Percentiles rank a stretch among this genome's conserved stretches.
These are phyloP conservation scores for Matsumyia berberina DNA, from an alignment of 2,888 invertebrate species.

Conservation along the genomic window DNA sequence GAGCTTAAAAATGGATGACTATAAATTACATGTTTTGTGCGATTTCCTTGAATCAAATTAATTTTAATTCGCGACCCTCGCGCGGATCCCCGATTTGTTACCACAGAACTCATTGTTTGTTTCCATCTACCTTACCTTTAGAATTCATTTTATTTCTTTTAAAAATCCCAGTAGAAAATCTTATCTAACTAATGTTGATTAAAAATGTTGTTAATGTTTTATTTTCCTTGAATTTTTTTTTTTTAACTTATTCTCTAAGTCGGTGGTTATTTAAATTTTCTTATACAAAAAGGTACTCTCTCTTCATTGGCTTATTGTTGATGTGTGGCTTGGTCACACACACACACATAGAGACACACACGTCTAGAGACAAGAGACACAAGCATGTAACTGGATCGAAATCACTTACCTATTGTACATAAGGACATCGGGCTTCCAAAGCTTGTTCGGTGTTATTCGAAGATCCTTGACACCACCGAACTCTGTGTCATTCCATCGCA, in stretches of 20 bases:
- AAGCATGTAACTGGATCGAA: conserved; percentile 37
- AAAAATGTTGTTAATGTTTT: conserved; percentile 36
- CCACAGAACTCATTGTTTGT: conserved; percentile 52
- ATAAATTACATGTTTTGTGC: no score
- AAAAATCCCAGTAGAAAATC: conserved; percentile 44
- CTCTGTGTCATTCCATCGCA: conserved; percentile 97
- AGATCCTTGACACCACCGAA: conserved; percentile 97
- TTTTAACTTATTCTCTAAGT: conserved; percentile 10
- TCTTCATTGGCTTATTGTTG: conserved; percentile 73
- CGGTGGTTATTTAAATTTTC: conserved; percentile 10
- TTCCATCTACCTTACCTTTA: conserved; percentile 68
- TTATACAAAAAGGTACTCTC: conserved; percentile 12
- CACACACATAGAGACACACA: conserved; percentile 24
- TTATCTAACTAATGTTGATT: conserved; percentile 56
- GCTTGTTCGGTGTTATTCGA: conserved; percentile 96
- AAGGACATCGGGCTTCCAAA: conserved; percentile 99
- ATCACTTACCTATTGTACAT: conserved; percentile 98
- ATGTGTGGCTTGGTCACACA: conserved; percentile 51
- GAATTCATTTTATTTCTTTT: conserved; percentile 19
- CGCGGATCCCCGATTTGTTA: conserved; percentile 26
- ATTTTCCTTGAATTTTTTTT: conserved; percentile 14
- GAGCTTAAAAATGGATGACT: no score
- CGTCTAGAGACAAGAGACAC: conserved; percentile 41
- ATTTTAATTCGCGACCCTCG: neutral
- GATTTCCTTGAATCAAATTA: neutral